Conservation (phyloP, 2,797 vertebrate species). For the Hirundo rustica region DNA sequence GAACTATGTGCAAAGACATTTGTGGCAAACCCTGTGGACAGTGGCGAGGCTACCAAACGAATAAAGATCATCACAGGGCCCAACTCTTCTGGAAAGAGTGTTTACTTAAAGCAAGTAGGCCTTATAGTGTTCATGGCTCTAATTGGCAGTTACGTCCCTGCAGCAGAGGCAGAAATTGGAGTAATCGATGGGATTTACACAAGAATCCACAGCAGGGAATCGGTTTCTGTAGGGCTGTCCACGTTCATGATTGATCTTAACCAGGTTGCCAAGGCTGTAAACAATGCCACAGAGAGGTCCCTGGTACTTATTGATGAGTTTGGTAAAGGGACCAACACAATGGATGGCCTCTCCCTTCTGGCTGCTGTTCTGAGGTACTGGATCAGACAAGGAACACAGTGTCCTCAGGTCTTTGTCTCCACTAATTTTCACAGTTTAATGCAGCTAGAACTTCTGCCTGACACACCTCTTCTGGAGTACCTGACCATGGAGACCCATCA, state of each 20-base stretch:
- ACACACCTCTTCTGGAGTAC: conserved; percentile 82
- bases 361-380: conserved; percentile 89
- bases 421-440: conserved; percentile 96
- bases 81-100: conserved; percentile 96
- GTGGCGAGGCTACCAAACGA: conserved; percentile 78
- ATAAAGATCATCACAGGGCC: conserved; percentile 94
- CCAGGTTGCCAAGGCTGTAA: conserved; percentile 93
- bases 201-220: conserved; percentile 93
- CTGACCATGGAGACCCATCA: conserved; percentile 93
- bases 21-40: conserved; percentile 88
- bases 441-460: conserved; percentile 86
- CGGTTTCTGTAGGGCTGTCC: conserved; percentile 93
- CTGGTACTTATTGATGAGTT: conserved; percentile 97
- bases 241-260: conserved; percentile 98
- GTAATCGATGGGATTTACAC: conserved; percentile 92
- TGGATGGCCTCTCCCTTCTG: conserved; percentile 91
- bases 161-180: conserved; percentile 90
- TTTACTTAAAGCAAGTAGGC: conserved; percentile 96
- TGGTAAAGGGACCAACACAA: conserved; percentile 97
- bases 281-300: conserved; percentile 88
- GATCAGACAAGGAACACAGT: conserved; percentile 79
- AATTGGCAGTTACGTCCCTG: conserved; percentile 93
- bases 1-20: conserved; percentile 91
- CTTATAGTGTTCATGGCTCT: conserved; percentile 97
- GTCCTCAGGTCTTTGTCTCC: conserved; percentile 89